Evolutionary conservation across 2,113 vertebrate species (phyloP).

Genomic region (Ondatra zibethicus): DNA sequence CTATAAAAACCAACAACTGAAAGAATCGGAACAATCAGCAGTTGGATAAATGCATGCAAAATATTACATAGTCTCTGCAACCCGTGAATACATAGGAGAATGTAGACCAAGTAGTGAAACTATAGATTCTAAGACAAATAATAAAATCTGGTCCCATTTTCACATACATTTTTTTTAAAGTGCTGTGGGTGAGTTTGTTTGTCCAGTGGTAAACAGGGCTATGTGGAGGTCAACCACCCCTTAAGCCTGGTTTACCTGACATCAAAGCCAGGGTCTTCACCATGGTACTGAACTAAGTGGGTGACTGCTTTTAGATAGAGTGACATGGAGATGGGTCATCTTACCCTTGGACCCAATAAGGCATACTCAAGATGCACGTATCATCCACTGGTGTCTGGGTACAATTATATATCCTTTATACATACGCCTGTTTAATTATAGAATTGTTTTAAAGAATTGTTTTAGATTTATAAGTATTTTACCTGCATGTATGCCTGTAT

Average conservation of each 20-base stretch:
- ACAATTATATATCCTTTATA: background rate
- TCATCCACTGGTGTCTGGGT: background rate
- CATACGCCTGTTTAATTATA: background rate
- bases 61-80: background rate
- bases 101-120: background rate
- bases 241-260: background rate
- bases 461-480: background rate
- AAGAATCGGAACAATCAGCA: background rate
- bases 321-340: background rate
- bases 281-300: background rate
- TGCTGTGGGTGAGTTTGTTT: background rate
- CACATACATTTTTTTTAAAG: too few species aligned
- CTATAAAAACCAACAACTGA: background rate
- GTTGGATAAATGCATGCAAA: background rate
- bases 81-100: background rate
- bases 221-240: background rate
- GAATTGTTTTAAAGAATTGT: background rate
- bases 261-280: background rate
- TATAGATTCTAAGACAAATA: background rate
- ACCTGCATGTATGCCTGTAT: too few species aligned
- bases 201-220: background rate
- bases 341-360: background rate
- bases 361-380: background rate
- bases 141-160: background rate
- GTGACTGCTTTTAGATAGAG: background rate